Percentiles rank a stretch among this genome's conserved stretches.
Conservation (phyloP, 1,140 invertebrate species). For the Hermatobates lingyangjiaoensis region DNA sequence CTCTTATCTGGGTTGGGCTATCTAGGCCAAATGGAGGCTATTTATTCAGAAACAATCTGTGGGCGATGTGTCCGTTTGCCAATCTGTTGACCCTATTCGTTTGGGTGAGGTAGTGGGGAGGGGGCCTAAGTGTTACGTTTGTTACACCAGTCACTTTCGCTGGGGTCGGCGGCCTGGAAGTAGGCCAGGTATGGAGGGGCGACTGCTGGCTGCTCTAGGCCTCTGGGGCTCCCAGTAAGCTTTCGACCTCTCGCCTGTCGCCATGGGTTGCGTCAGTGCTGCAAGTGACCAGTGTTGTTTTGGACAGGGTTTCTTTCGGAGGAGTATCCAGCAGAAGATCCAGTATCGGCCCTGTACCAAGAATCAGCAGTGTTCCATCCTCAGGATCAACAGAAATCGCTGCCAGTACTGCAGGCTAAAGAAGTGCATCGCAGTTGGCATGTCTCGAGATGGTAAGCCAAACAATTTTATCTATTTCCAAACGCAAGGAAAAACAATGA, state of each 20-base stretch:
- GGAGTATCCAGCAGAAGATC: conserved; percentile 93
- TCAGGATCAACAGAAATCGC: conserved; percentile 88
- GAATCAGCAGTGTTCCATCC: conserved; percentile 91
- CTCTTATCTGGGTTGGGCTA: too few relatives aligned
- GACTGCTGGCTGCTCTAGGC: neutral
- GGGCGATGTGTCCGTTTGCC: too few relatives aligned
- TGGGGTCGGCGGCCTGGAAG: conserved; percentile 4
- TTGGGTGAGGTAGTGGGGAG: neutral
- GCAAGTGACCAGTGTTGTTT: conserved; percentile 19
- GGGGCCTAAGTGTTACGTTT: conserved; percentile 6
- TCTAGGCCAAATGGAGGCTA: too few relatives aligned
- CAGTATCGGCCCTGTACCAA: conserved; percentile 94
- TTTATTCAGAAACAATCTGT: too few relatives aligned
- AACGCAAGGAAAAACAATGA: too few relatives aligned
- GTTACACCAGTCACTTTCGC: too few relatives aligned
- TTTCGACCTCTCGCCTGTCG: neutral
- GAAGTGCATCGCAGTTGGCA: conserved; percentile 95
- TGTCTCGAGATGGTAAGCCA: conserved; percentile 88
- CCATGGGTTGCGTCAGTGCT: conserved; percentile 14
- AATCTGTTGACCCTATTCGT: neutral
- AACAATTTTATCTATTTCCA: neutral
- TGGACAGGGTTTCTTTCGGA: conserved; percentile 61
- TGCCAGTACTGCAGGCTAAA: conserved; percentile 94
- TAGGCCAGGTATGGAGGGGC: conserved; percentile 7
- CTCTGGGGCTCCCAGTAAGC: neutral